These are phyloP conservation scores for Xanthorhoe spadicearia DNA, from an alignment of 2,888 invertebrate genomes.

Conservation along the genomic window DNA sequence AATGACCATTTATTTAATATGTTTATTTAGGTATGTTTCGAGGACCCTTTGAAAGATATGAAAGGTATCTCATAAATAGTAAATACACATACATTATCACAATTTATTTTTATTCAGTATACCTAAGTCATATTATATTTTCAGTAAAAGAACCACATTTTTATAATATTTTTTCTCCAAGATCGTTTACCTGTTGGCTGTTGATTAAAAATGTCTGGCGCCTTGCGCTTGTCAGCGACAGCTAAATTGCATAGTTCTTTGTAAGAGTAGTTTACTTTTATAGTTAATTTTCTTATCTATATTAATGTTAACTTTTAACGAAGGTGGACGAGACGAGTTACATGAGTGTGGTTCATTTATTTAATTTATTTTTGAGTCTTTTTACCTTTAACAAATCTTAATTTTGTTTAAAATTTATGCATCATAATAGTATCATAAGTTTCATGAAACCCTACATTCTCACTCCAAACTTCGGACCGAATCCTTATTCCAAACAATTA, in stretches of 20 bases:
- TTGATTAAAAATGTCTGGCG: conserved; percentile 25
- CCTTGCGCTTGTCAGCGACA: conserved; percentile 14
- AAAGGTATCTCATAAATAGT: conserved; percentile 14
- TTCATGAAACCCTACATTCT: no score
- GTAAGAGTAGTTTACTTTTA: conserved; percentile 12
- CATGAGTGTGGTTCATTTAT: neutral
- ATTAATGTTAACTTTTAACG: neutral
- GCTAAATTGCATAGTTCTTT: conserved; percentile 18
- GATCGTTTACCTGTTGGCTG: conserved; percentile 24
- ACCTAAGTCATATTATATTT: conserved; percentile 11
- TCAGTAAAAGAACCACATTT: conserved; percentile 13
- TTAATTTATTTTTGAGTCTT: neutral
- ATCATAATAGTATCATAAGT: no score
- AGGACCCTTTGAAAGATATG: conserved; percentile 3
- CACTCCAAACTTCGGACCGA: no score
- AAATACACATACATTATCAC: conserved; percentile 4
- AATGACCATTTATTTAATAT: neutral
- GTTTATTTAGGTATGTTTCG: neutral
- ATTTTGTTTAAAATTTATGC: no score
- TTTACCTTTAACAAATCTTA: no score
- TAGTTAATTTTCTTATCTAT: neutral
- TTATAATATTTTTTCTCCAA: conserved; percentile 11
- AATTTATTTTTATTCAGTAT: neutral
- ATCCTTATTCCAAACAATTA: no score
- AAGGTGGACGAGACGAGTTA: neutral